phyloP scores from a whole-genome alignment of 2,888 invertebrate genomes.

The Idaea straminata region DNA sequence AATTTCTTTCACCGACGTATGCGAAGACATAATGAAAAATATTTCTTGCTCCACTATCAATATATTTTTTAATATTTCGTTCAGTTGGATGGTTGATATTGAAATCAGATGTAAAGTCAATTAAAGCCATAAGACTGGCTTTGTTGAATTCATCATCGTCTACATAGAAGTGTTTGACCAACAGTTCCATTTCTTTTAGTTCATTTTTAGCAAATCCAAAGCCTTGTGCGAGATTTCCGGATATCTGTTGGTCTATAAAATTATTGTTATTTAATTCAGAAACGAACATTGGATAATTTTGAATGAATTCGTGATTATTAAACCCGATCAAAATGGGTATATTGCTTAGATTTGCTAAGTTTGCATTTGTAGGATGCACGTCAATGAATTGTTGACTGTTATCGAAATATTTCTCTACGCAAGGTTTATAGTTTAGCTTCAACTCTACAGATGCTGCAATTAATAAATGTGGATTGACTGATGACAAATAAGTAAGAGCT shows the following conservation, averaged over 20 bases:
- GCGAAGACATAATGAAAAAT: constrained; percentile 51
- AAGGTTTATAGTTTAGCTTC: constrained; percentile 34
- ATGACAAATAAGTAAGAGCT: constrained; percentile 44
- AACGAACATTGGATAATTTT: constrained; percentile 6
- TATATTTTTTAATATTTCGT: constrained; percentile 39
- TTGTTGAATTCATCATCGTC: constrained; percentile 27
- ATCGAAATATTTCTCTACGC: constrained; percentile 45
- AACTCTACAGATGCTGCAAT: constrained; percentile 35
- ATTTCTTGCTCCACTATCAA: constrained; percentile 31
- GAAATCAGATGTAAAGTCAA: constrained; percentile 32
- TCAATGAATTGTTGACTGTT: constrained; percentile 14
- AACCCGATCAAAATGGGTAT: constrained; percentile 20
- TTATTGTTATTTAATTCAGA: constrained; percentile 11
- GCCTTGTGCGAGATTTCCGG: constrained; percentile 16
- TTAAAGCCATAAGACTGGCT: constrained; percentile 17
- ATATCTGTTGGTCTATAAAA: constrained; percentile 4
- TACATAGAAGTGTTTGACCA: constrained; percentile 33
- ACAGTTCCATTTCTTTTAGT: constrained; percentile 24
- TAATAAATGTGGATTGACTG: constrained; percentile 35
- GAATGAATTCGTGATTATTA: constrained; percentile 17
- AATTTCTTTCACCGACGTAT: constrained; percentile 50
- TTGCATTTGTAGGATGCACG: not conserved
- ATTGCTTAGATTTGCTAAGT: constrained; percentile 9
- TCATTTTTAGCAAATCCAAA: constrained; percentile 22
- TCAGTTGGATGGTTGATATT: constrained; percentile 28